Evolutionary conservation across 2,797 vertebrate genomes (phyloP).

Genomic region (Masticophis lateralis): DNA sequence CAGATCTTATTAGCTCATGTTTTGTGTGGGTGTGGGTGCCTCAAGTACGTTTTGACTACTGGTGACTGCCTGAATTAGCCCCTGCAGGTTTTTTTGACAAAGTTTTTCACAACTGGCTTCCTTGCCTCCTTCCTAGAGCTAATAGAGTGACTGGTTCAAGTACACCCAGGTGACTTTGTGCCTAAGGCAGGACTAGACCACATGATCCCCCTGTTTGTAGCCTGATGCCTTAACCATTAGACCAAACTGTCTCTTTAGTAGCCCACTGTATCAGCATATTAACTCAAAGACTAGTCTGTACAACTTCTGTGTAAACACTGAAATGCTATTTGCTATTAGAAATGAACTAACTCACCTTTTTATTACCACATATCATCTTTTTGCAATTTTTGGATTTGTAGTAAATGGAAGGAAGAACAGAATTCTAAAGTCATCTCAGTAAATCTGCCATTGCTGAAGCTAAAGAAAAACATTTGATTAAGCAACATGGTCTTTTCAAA

Average conservation of each 20-base stretch:
- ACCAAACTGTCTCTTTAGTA: background rate
- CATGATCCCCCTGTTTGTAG: background rate
- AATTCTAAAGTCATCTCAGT: slow-evolving; percentile 37
- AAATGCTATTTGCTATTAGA: background rate
- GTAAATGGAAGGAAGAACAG: background rate
- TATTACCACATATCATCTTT: background rate
- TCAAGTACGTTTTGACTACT: background rate
- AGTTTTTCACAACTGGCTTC: background rate
- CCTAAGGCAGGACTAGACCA: background rate
- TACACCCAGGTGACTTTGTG: background rate
- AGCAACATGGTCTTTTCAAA: slow-evolving; percentile 60
- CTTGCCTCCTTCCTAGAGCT: background rate
- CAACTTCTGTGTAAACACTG: background rate
- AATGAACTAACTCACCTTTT: background rate
- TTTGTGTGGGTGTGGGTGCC: background rate
- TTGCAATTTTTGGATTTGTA: background rate
- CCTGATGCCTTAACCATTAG: background rate
- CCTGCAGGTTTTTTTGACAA: background rate
- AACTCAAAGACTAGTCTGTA: background rate
- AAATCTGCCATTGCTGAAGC: slow-evolving; percentile 47
- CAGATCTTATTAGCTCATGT: background rate
- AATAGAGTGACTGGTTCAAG: background rate
- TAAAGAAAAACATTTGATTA: slow-evolving; percentile 65
- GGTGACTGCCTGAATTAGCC: background rate
- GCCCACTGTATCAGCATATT: background rate